Percentiles rank a stretch among this genome's conserved stretches.
Conservation (phyloP, 2,113 vertebrate genomes). For the Tachuris rubrigastra region DNA sequence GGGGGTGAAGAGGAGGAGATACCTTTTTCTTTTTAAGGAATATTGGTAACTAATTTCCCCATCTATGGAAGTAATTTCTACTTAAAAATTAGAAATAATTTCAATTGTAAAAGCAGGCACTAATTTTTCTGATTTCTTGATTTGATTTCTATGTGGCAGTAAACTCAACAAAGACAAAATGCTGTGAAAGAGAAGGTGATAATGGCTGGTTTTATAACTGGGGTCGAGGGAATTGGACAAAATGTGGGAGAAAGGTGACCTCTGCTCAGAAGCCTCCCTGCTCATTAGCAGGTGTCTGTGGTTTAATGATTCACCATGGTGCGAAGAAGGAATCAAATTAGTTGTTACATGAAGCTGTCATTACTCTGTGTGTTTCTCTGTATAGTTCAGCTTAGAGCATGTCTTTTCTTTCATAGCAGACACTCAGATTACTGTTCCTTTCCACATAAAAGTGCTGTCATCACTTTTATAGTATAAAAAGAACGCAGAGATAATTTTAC, state of each 20-base stretch:
- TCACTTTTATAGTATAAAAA: background rate
- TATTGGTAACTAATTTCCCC: background rate
- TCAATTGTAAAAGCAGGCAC: background rate
- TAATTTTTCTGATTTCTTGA: background rate
- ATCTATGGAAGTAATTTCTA: background rate
- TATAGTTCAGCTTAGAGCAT: constrained; percentile 1
- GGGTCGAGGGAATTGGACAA: background rate
- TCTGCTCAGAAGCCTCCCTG: background rate
- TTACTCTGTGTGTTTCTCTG: background rate
- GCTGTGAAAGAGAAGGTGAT: background rate
- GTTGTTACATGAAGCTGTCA: constrained; percentile 2
- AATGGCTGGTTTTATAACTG: background rate
- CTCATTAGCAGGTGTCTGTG: constrained; percentile 29
- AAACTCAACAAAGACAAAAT: background rate
- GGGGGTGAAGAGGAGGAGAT: rapidly evolving
- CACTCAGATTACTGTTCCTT: constrained; percentile 25
- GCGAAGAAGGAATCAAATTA: constrained; percentile 9
- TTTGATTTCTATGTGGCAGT: background rate
- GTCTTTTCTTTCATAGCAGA: constrained; percentile 17
- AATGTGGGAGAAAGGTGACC: constrained; percentile 4
- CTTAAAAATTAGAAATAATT: background rate
- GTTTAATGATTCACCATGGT: background rate
- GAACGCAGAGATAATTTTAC: constrained; percentile 26
- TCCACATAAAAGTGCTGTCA: constrained; percentile 37
- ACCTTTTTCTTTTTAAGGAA: background rate